Evolutionary conservation across 1,140 invertebrate species (phyloP), one percentile per base, ranked within the genome.

Genomic region (Bicyclus anynana): DNA sequence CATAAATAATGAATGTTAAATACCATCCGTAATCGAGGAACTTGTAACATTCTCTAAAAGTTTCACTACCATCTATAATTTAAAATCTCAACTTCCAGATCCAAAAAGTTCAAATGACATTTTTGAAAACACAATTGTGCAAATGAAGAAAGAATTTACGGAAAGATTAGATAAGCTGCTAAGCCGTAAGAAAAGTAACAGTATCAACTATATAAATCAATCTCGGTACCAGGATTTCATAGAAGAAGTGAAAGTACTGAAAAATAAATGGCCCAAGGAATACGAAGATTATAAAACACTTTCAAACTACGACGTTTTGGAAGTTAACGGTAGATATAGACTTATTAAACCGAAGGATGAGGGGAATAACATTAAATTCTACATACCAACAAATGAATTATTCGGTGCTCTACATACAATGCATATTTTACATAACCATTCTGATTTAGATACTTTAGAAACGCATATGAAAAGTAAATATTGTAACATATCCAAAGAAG

Each of bases 401-500:
- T 84, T 80, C 57, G 71, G 70, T 16, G 71, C 77, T 0, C 33
- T 87, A 17, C 80, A 87, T 17, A 83, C 81, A 10, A 80, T 82
- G 42, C 81, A 87, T 62, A 59, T 84, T 26, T 59, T 87, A 16
- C 76, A 75, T 49, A 53, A 74, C 3, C 83, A 86, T 59, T 70
- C 75, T 3, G 50, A 74, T 57, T 65, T 63, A 67, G 70, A 79
- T 46, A 53, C 57, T 12, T 74, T 86, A 64, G 73, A 80, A 29
- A 20, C 20, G 0, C 64, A 79, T 58, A 59, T 81, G 5, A 86
- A 84, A 68, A 69, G 61, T 0, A 81, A 81, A 61, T 83, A 81
- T 62, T 86, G 80, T 65, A 86, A 86, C 64, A 62, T 86, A 17
- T 79, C 83, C 1, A 81, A 78, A 62, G 78, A 84, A 55, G 74